These are phyloP conservation scores for Mercenaria mercenaria DNA, from an alignment of 1,140 invertebrate genomes.

Conservation along the genomic window DNA sequence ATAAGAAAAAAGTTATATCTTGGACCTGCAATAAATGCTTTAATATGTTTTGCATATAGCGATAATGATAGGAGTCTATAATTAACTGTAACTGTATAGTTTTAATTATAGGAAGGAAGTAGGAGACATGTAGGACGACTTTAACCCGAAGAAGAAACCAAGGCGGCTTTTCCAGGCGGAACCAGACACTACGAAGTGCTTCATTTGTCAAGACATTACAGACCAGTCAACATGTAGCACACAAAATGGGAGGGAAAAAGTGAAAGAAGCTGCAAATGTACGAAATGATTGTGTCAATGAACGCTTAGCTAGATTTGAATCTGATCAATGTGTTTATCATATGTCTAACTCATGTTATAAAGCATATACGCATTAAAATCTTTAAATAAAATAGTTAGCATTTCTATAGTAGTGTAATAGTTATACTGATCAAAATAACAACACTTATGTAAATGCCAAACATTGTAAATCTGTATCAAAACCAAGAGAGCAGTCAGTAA, in stretches of 20 bases:
- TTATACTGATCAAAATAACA: background rate
- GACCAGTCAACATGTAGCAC: background rate
- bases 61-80: too few relatives aligned
- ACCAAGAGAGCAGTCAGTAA: background rate
- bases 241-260: background rate
- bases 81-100: too few relatives aligned
- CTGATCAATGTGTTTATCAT: background rate
- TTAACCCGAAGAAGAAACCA: background rate
- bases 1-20: too few relatives aligned
- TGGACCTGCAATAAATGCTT: too few relatives aligned
- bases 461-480: background rate
- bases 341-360: conserved; percentile 1
- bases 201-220: background rate
- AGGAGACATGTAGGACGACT: too few relatives aligned
- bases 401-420: background rate
- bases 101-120: too few relatives aligned
- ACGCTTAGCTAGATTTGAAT: background rate
- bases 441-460: too few relatives aligned
- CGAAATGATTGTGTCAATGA: background rate
- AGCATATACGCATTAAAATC: background rate
- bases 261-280: background rate
- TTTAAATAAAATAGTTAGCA: background rate
- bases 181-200: background rate
- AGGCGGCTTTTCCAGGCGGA: background rate
- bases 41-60: too few relatives aligned